Conservation (phyloP, 1,140 invertebrate species). For the Drosophila kurseongensis region DNA sequence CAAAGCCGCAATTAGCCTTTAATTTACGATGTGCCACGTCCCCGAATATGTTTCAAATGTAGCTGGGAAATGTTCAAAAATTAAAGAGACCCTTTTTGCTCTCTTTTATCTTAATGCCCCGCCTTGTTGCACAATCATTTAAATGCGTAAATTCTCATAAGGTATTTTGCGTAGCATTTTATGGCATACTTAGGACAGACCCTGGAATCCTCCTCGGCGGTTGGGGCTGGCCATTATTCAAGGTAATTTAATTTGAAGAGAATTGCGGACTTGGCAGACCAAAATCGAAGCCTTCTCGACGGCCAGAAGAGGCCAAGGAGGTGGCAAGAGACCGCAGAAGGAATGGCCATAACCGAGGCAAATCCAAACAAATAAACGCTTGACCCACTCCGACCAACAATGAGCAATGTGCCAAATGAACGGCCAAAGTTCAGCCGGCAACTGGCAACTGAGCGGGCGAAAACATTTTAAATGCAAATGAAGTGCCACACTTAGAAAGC, state of each 20-base stretch:
- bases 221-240: conserved; percentile 60
- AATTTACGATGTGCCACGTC: conserved; percentile 58
- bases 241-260: conserved; percentile 46
- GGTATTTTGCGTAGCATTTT: conserved; percentile 67
- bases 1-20: conserved; percentile 76
- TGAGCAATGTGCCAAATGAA: conserved; percentile 80
- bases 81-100: conserved; percentile 53
- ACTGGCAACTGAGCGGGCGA: conserved; percentile 59
- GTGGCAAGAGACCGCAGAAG: conserved; percentile 23
- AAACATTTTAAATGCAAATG: conserved; percentile 83
- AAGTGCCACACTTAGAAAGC: conserved; percentile 72
- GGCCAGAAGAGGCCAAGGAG: conserved; percentile 10
- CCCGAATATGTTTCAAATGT: conserved; percentile 44
- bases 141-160: conserved; percentile 67
- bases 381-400: conserved; percentile 68
- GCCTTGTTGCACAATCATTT: conserved; percentile 66
- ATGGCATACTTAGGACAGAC: conserved; percentile 64
- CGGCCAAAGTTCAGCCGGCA: conserved; percentile 65
- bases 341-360: conserved; percentile 35
- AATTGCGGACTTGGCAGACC: conserved; percentile 16
- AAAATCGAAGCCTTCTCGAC: conserved; percentile 35
- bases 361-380: conserved; percentile 55
- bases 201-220: conserved; percentile 11
- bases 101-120: conserved; percentile 66
- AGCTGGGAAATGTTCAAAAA: conserved; percentile 51